Evolutionary conservation across 2,888 invertebrate genomes (phyloP).

Genomic region (Hirtodrosophila duncani): DNA sequence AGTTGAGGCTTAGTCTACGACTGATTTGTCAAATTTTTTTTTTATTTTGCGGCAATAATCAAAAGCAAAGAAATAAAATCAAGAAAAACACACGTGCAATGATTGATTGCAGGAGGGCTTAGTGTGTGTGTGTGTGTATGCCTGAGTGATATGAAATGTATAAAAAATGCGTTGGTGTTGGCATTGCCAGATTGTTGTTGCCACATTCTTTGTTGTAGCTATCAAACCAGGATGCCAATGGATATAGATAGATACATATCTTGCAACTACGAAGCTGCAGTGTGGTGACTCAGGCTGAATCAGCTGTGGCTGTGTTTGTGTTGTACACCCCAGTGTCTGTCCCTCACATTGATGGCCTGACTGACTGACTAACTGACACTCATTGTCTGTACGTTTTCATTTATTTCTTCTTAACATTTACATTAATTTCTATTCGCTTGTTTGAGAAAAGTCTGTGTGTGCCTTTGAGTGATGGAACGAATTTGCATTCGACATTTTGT

Average conservation of each 20-base stretch:
- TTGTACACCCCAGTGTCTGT: constrained; percentile 38
- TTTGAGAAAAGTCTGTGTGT: constrained; percentile 40
- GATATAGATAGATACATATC: constrained; percentile 10
- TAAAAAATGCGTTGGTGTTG: too few species aligned
- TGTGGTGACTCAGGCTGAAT: constrained; percentile 25
- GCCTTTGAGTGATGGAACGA: constrained; percentile 70
- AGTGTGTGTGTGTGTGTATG: constrained; percentile 11
- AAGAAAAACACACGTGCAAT: constrained; percentile 48
- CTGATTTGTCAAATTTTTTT: constrained; percentile 30
- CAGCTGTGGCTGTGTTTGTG: constrained; percentile 23
- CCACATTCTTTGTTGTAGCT: too few species aligned
- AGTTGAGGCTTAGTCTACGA: constrained; percentile 3
- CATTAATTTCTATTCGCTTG: constrained; percentile 39
- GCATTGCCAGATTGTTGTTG: too few species aligned
- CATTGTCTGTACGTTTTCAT: constrained; percentile 51
- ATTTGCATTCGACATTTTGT: constrained; percentile 57
- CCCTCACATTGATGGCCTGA: constrained; percentile 25
- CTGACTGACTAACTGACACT: constrained; percentile 43
- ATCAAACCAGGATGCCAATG: constrained; percentile 39
- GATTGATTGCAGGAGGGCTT: constrained; percentile 55
- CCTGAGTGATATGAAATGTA: constrained; percentile 4
- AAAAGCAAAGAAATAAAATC: constrained; percentile 22
- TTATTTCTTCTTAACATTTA: constrained; percentile 49
- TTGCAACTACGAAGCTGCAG: too few species aligned
- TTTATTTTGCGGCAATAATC: constrained; percentile 40